A percentile compares a stretch with the other conserved stretches of the same genome.
Evolutionary conservation across 1,140 invertebrate genomes (phyloP).

Genomic region (Tribolium castaneum): DNA sequence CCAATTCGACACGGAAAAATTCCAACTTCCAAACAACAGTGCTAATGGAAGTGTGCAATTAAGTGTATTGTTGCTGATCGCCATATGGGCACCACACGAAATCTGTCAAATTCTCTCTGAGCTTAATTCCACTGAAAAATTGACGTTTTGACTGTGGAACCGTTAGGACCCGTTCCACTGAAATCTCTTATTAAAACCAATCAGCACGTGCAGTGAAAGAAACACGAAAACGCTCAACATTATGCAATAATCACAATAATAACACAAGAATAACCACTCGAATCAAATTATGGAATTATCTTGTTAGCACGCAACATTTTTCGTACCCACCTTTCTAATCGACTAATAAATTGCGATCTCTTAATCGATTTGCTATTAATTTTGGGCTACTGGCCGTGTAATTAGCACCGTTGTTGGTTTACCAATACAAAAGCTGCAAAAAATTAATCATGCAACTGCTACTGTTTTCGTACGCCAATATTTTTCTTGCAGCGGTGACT

Average conservation of each 20-base stretch:
- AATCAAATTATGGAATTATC: conserved; percentile 27
- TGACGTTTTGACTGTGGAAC: too few relatives aligned
- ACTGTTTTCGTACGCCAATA: conserved; percentile 19
- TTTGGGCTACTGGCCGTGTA: conserved; percentile 18
- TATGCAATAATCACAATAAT: conserved; percentile 15
- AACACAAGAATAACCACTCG: background rate
- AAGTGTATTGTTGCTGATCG: conserved; percentile 8
- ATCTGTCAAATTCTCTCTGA: conserved; percentile 7
- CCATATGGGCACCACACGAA: conserved; percentile 17
- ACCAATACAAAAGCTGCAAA: conserved; percentile 9
- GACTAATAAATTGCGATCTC: conserved; percentile 17
- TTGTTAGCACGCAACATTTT: conserved; percentile 33
- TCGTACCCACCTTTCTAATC: conserved; percentile 7
- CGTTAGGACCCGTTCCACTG: background rate
- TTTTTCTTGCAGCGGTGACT: conserved; percentile 19
- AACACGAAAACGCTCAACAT: background rate
- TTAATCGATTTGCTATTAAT: conserved; percentile 30
- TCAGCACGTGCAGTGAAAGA: background rate
- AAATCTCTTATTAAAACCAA: conserved; percentile 1
- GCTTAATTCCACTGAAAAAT: background rate
- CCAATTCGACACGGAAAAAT: conserved; percentile 9
- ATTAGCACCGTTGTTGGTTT: conserved; percentile 30
- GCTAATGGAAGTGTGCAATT: conserved; percentile 18
- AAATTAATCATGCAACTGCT: conserved; percentile 24
- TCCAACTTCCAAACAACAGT: conserved; percentile 29